Percentiles rank a stretch among this genome's conserved stretches.
These are phyloP conservation scores for Pampusana beccarii DNA, from an alignment of 2,113 vertebrate genomes.

Conservation along the genomic window DNA sequence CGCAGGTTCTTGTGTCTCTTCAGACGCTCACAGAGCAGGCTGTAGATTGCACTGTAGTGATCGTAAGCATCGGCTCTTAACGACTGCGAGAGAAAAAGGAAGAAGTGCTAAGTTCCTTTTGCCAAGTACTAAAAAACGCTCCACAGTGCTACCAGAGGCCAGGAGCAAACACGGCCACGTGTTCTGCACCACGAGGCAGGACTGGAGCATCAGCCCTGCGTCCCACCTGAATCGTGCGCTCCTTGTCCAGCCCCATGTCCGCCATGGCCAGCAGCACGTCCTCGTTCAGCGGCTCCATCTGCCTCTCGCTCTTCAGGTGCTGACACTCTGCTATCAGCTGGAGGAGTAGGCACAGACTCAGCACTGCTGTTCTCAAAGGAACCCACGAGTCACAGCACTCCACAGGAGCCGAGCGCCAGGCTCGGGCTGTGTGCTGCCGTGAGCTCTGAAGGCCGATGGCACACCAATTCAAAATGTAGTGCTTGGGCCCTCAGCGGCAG, in stretches of 20 bases:
- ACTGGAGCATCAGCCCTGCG: rapidly evolving
- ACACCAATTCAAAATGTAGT: rapidly evolving
- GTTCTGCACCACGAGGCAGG: rapidly evolving
- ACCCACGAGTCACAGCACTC: not conserved
- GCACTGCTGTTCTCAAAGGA: not conserved
- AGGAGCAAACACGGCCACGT: rapidly evolving
- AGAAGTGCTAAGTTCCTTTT: not conserved
- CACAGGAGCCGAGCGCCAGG: rapidly evolving
- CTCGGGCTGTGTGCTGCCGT: not conserved
- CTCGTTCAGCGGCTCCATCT: conserved; percentile 90
- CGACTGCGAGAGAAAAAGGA: conserved; percentile 75
- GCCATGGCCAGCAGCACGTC: conserved; percentile 94
- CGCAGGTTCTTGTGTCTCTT: conserved; percentile 94
- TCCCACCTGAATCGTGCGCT: conserved; percentile 91
- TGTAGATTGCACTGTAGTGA: conserved; percentile 99
- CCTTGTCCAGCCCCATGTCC: conserved; percentile 94
- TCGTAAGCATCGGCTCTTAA: conserved; percentile 93
- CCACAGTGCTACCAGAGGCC: rapidly evolving
- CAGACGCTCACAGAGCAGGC: conserved; percentile 94
- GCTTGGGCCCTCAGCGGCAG: rapidly evolving
- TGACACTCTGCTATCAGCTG: conserved; percentile 95
- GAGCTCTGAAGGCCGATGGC: not conserved
- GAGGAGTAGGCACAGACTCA: not conserved
- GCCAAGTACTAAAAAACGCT: not conserved
- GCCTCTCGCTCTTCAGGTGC: conserved; percentile 91